Percentiles rank a stretch among this genome's conserved stretches.
phyloP scores from a whole-genome alignment of 2,113 vertebrate species.

The Campylomormyrus tamandua region DNA sequence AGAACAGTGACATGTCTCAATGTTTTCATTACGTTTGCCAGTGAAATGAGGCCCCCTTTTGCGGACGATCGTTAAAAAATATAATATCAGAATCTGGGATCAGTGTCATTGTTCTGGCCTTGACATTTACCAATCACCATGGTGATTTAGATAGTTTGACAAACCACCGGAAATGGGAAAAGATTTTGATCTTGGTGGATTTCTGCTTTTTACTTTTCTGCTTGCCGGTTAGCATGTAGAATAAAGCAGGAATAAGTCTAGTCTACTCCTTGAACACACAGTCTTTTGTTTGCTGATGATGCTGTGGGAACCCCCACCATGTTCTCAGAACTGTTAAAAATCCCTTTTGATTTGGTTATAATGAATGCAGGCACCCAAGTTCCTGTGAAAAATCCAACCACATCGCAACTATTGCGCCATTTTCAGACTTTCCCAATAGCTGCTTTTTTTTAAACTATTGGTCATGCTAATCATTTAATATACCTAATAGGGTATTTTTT shows the following conservation, averaged over 20 bases:
- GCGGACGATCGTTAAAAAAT: background rate
- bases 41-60: background rate
- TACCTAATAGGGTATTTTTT: background rate
- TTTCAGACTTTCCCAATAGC: background rate
- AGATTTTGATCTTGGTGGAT: background rate
- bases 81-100: background rate
- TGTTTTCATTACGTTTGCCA: background rate
- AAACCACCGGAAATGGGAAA: background rate
- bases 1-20: background rate
- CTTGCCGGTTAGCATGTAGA: background rate
- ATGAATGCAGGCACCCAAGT: background rate
- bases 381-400: background rate
- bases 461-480: background rate
- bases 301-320: background rate
- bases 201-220: background rate
- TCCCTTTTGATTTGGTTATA: background rate
- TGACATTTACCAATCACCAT: background rate
- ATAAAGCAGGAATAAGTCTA: background rate
- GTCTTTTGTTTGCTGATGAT: background rate
- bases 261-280: background rate
- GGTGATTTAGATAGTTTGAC: background rate
- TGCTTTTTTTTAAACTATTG: background rate
- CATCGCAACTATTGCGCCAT: background rate
- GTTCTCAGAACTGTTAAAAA: background rate
- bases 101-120: background rate